These are phyloP conservation scores for Sipunculus nudus DNA, from an alignment of 2,888 invertebrate genomes.

Conservation along the genomic window DNA sequence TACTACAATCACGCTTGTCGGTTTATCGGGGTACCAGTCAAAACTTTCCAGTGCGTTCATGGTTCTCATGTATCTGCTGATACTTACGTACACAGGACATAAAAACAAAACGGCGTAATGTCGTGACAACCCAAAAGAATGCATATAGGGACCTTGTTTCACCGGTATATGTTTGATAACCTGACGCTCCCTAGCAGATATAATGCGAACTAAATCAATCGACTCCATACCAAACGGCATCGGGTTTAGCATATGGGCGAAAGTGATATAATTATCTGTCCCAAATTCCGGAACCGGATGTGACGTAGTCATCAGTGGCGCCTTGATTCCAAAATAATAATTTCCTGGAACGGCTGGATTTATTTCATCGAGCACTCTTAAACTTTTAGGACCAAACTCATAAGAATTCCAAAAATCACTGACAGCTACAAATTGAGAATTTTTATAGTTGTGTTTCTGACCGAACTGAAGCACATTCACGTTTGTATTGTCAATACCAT, in stretches of 20 bases:
- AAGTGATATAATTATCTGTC: slow-evolving; percentile 49
- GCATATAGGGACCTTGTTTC: slow-evolving; percentile 58
- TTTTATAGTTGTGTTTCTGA: too few relatives aligned
- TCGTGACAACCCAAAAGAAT: slow-evolving; percentile 55
- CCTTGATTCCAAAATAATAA: slow-evolving; percentile 29
- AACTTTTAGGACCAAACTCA: slow-evolving; percentile 37
- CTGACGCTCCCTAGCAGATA: slow-evolving; percentile 44
- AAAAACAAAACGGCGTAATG: slow-evolving; percentile 55
- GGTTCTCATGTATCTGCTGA: slow-evolving; percentile 46
- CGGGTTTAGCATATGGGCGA: slow-evolving; percentile 49
- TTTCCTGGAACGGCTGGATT: neutral
- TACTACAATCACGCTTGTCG: slow-evolving; percentile 49
- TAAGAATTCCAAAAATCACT: slow-evolving; percentile 61
- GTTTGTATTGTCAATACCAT: slow-evolving; percentile 61
- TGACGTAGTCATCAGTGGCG: slow-evolving; percentile 56
- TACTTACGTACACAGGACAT: slow-evolving; percentile 54
- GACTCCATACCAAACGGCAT: slow-evolving; percentile 43
- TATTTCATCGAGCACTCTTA: slow-evolving; percentile 38
- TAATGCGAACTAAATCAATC: slow-evolving; percentile 50
- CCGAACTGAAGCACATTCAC: slow-evolving; percentile 46
- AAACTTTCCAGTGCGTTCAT: slow-evolving; percentile 51
- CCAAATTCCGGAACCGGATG: slow-evolving; percentile 58
- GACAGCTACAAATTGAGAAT: slow-evolving; percentile 51
- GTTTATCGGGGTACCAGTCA: slow-evolving; percentile 49
- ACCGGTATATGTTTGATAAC: slow-evolving; percentile 50